Conservation (phyloP, 1,140 invertebrate species). For the Sycophaga agraensis region DNA sequence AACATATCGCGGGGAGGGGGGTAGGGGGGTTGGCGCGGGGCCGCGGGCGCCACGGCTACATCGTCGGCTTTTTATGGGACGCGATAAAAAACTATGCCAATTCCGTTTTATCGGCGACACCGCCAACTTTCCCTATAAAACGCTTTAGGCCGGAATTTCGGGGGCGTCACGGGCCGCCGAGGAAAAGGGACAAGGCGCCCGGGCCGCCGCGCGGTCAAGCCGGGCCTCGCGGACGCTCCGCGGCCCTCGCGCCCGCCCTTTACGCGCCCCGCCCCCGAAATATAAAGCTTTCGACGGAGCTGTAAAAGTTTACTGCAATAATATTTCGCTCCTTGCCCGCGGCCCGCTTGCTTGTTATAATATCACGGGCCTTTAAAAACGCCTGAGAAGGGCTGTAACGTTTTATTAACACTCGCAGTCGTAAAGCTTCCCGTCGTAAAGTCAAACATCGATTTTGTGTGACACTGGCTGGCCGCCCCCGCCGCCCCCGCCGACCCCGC, state of each 20-base stretch:
- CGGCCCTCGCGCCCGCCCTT: too few relatives aligned
- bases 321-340: not conserved
- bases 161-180: too few relatives aligned
- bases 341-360: conserved; percentile 2
- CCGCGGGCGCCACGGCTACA: too few relatives aligned
- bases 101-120: not conserved
- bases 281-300: conserved; percentile 11
- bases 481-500: too few relatives aligned
- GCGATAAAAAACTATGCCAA: not conserved
- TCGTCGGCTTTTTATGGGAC: not conserved
- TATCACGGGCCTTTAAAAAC: conserved; percentile 10
- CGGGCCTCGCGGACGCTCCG: too few relatives aligned
- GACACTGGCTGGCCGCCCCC: too few relatives aligned
- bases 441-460: conserved; percentile 22
- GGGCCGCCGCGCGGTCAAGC: too few relatives aligned
- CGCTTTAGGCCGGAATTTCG: not conserved
- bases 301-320: conserved; percentile 25
- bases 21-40: too few relatives aligned
- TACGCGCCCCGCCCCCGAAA: not conserved
- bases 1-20: too few relatives aligned
- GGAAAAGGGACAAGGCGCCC: too few relatives aligned
- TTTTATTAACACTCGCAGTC: conserved; percentile 20
- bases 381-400: conserved; percentile 14
- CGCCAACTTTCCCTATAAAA: not conserved
- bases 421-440: conserved; percentile 19